Base-by-base conservation (phyloP, 1,140 invertebrate genomes). In the Uloborus diversus region DNA sequence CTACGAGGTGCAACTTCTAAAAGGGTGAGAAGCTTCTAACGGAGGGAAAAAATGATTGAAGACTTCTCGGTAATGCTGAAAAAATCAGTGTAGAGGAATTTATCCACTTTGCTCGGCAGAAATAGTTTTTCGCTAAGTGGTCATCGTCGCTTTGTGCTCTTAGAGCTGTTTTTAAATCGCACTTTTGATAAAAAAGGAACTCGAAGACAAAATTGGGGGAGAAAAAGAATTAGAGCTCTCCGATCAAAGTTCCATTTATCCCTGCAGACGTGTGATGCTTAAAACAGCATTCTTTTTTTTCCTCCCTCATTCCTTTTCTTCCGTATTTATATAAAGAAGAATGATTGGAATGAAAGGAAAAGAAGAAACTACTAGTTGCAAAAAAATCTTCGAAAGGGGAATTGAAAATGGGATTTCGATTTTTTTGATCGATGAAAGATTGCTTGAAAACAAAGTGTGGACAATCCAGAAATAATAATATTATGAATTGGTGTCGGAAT, bases 161-260 rank as follows among this genome's bases (percentile, higher is more conserved):
- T n/a, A 17, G 53, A 47, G 53, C 32, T 27, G 35, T 30, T 73
- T 73, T 73, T 73, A 73, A 73, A 73, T 73, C 70, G 70, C 70
- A 62, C 62, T 73, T 73, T 73, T 71, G 51, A 49, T 59, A 73
- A 49, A 73, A 73, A 56, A 32, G 27, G 70, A 62, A 73, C 70
- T 23, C 14, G 33, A 49, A 42, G 17, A 27, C 17, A 28, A 32
- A 28, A 51, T 33, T 25, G 17, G n/a, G 49, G 53, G 17, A 32
- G 14, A 17, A 61, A 20, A 28, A 42, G 32, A 61, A 32, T 59
- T 13, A 53, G 37, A 56, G 56, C 27, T 33, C 62, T 73, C 56
- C 70, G 70, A 73, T 73, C 70, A 73, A 73, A 73, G 70, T 73
- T 73, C 70, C 70, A 73, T 73, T 73, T 73, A 61, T 62, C 70